Percentiles rank a stretch among this genome's conserved stretches.
Evolutionary conservation across 2,888 invertebrate genomes (phyloP).

Genomic region (Lapara coniferarum): DNA sequence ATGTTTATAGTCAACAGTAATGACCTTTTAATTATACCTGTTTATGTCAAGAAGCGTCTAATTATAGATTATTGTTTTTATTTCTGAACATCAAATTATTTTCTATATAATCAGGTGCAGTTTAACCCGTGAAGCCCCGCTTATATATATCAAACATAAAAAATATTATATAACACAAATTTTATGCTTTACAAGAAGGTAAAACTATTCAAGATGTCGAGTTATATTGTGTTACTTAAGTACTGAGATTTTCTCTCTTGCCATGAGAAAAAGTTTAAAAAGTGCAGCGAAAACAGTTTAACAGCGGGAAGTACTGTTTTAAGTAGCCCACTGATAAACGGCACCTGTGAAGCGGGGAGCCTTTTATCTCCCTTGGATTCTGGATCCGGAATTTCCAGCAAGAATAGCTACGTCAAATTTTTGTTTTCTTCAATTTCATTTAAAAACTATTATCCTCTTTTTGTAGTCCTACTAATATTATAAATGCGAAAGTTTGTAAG

Average conservation of each 20-base stretch:
- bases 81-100: no score
- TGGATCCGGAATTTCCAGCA: slow-evolving; percentile 44
- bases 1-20: no score
- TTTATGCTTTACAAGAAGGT: not conserved
- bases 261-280: slow-evolving; percentile 36
- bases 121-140: no score
- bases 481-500: no score
- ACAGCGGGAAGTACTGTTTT: slow-evolving; percentile 44
- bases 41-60: no score
- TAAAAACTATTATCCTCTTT: slow-evolving; percentile 46
- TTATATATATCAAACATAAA: no score
- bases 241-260: slow-evolving; percentile 26
- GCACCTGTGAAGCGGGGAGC: slow-evolving; percentile 51
- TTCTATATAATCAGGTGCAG: no score
- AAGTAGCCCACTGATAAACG: slow-evolving; percentile 56
- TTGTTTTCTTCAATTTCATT: slow-evolving; percentile 33
- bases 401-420: not conserved
- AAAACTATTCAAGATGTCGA: slow-evolving; percentile 5
- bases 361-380: slow-evolving; percentile 49
- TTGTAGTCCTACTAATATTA: no score
- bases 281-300: slow-evolving; percentile 47
- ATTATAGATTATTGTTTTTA: no score
- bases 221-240: not conserved
- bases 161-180: no score
- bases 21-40: no score